Evolutionary conservation across 2,888 invertebrate genomes (phyloP), one percentile per base, ranked within the genome.

Genomic region (Rotaria macrura): DNA sequence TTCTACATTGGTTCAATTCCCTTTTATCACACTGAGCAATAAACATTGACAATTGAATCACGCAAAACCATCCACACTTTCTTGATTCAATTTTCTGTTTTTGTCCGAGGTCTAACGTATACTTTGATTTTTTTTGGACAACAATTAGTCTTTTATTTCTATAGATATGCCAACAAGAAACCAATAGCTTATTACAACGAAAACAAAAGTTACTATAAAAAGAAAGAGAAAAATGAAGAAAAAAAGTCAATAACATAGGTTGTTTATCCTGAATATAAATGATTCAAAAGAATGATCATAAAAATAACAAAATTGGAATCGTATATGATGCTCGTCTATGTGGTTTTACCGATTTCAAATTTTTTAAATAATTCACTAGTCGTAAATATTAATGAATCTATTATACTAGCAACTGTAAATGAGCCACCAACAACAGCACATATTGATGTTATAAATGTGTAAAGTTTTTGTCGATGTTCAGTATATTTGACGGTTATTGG

Each of bases 391-490:
- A 92, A 89, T 0, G 92, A 92, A 89, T 93, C 93, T 85, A 93
- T 90, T 87, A 93, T 92, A 20, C 93, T 92, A 40, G 93, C 93
- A 3, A 93, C 93, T 12, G 93, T 93, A 89, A 93, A 93, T 0
- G 93, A 92, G 84, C 93, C 93, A 57, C 93, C 93, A 85, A 93
- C 91, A 85, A 93, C 92, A 25, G 93, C 93, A 89, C 93, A 93
- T 20, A 93, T 43, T 14, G 79, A 79, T 12, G 79, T 79, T 43
- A 79, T 79, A 43, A 79, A 79, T 43, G 79, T 43, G 43, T 79
- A 79, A 12, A 79, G 10, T n/a, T 79, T 79, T 43, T 40, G 79
- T 43, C 79, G 40, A 43, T 43, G 79, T 43, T 79, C 79, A 43
- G 79, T 79, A 79, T 79, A 79, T 79, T 79, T 79, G 2, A 79